Evolutionary conservation across 2,113 vertebrate genomes (phyloP), one percentile per base, ranked within the genome.

Genomic region (Antechinus flavipes): DNA sequence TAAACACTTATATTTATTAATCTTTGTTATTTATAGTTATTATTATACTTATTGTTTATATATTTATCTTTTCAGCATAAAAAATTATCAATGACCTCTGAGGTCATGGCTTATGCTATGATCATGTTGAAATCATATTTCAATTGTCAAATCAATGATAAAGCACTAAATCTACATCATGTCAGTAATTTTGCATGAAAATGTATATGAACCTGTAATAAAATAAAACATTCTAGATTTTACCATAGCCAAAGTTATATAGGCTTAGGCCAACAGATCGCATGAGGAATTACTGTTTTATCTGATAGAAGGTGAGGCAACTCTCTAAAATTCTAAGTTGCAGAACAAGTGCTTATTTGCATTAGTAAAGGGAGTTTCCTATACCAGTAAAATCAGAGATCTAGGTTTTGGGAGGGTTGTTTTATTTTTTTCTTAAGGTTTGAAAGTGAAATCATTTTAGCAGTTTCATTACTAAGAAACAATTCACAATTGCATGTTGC

Each of bases 371-470:
- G 68, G 68, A 84, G 68, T 84, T 84, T 84, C 68, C 68, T 42
- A 5, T 84, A 42, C n/a, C 68, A 84, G n/a, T 12, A 84, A 84
- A 84, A 84, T 84, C 19, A 84, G n/a, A 84, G 35, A 84, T 30
- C 47, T 52, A 50, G 24, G 4, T 35, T 68, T 68, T 30, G 27
- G 12, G 9, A 8, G 58, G 27, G 27, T 61, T 61, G 12, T 25
- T 61, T 30, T 30, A 58, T 61, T 58, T 58, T 61, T 68, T 46
- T 52, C 7, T 90, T 5, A 76, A 35, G 22, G 22, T 92, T 90
- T 94, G 58, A 92, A 91, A 93, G 16, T 26, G 53, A 94, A 95
- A 91, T 22, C n/a, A 90, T 53, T 89, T 94, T 95, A 91, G 46
- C n/a, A 50, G n/a, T 76, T 96, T 35, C 49, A 94, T 92, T 2